Conservation (phyloP, 92 coral and sea anemone genomes). For the Blastomussa wellsi region DNA sequence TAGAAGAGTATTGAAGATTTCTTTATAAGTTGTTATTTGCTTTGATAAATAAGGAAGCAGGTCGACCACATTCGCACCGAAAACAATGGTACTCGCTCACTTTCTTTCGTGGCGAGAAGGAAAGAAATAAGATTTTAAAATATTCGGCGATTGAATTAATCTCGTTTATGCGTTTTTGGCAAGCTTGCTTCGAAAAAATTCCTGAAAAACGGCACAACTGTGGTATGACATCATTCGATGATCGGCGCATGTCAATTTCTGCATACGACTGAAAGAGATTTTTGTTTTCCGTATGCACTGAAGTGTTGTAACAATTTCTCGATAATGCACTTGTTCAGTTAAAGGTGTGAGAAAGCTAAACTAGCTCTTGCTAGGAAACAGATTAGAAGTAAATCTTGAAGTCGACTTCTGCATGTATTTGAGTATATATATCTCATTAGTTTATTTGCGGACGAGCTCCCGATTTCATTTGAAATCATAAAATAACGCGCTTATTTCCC, state of each 20-base stretch:
- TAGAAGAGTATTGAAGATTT: background rate
- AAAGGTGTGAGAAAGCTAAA: background rate
- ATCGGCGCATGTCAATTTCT: background rate
- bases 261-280: background rate
- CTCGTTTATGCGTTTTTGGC: background rate
- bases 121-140: background rate
- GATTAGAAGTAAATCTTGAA: constrained; percentile 15
- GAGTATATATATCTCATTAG: constrained; percentile 2
- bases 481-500: constrained; percentile 7
- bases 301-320: background rate
- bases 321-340: background rate
- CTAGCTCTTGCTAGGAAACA: background rate
- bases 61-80: background rate
- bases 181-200: background rate
- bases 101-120: background rate
- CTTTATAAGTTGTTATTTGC: constrained; percentile 3
- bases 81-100: constrained; percentile 24
- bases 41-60: background rate
- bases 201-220: background rate
- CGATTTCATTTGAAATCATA: constrained; percentile 14
- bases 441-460: background rate
- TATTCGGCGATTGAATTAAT: background rate
- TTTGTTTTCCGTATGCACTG: background rate
- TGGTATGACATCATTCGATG: background rate
- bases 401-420: background rate